Percentiles rank a stretch among this genome's conserved stretches.
Conservation (phyloP, 2,888 invertebrate genomes). For the Papilio gigon region DNA sequence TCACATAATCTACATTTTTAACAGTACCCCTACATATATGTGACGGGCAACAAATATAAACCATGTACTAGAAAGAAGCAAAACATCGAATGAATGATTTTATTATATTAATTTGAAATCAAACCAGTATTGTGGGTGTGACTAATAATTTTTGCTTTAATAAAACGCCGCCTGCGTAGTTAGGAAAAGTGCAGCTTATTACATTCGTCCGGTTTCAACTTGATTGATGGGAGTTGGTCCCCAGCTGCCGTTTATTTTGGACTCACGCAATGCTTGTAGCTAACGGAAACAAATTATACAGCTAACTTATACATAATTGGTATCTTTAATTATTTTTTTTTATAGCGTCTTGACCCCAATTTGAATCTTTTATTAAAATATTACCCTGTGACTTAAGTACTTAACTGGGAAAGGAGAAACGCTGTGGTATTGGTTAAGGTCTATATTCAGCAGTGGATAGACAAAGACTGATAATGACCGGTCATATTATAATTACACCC, state of each 20-base stretch:
- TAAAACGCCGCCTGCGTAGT: background rate
- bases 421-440: too few species aligned
- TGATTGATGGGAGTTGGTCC: slow-evolving; percentile 36
- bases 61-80: background rate
- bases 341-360: background rate
- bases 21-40: background rate
- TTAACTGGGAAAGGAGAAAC: too few species aligned
- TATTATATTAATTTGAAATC: background rate
- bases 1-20: slow-evolving; percentile 35
- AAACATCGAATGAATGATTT: too few species aligned
- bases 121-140: background rate
- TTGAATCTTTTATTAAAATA: background rate
- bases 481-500: too few species aligned
- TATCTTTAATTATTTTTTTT: slow-evolving; percentile 23
- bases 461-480: too few species aligned
- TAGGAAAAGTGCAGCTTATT: slow-evolving; percentile 38
- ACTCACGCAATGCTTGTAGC: slow-evolving; percentile 37
- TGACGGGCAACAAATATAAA: background rate
- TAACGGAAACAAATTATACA: slow-evolving; percentile 16
- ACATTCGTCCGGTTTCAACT: slow-evolving; percentile 29
- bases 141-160: slow-evolving; percentile 24
- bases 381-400: background rate
- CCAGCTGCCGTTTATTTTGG: slow-evolving; percentile 38
- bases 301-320: background rate
- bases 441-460: too few species aligned